Conservation (phyloP, 2,797 vertebrate genomes). For the Mus caroli region DNA sequence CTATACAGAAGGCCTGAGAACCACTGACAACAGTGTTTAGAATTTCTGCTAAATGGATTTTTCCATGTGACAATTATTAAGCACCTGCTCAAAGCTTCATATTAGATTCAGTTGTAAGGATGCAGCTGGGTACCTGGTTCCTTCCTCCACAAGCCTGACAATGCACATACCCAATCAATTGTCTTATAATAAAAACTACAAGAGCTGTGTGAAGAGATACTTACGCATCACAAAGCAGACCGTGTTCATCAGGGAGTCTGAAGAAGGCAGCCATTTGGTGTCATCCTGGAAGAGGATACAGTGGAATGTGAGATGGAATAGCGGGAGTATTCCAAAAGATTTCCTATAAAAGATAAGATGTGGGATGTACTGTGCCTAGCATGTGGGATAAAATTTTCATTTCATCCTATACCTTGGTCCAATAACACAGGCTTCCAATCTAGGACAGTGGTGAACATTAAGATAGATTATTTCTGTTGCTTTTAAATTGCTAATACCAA, state of each 20-base stretch:
- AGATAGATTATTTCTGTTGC: constrained; percentile 28
- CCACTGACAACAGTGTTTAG: not conserved
- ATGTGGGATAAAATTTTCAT: not conserved
- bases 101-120: not conserved
- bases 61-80: constrained; percentile 20
- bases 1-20: constrained; percentile 1
- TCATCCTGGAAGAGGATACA: not conserved
- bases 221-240: not conserved
- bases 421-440: not conserved
- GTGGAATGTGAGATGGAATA: not conserved
- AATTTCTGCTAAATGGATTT: not conserved
- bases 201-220: not conserved
- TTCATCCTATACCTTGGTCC: not conserved
- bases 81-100: not conserved
- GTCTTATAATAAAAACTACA: not conserved
- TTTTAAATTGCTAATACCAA: not conserved
- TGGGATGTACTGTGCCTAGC: not conserved
- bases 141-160: constrained; percentile 1
- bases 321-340: not conserved
- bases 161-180: not conserved
- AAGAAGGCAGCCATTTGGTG: not conserved
- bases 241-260: not conserved
- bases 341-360: not conserved
- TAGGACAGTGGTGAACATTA: not conserved
- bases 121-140: not conserved